A percentile compares a stretch with the other conserved stretches of the same genome.
phyloP scores from a whole-genome alignment of 2,888 invertebrate genomes.

The Cecidostiba fungosa region DNA sequence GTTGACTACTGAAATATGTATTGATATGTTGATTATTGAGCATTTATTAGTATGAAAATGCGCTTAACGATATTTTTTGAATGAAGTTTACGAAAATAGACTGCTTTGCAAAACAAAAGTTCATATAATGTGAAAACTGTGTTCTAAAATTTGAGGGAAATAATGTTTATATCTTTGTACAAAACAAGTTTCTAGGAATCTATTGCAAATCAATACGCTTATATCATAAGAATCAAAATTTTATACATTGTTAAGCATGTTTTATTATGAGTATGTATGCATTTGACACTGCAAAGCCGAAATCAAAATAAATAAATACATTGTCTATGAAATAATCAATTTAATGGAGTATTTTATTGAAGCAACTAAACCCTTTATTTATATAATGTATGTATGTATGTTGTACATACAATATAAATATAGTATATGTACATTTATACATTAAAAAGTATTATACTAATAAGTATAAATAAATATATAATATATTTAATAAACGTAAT shows the following conservation, averaged over 20 bases:
- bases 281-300: not conserved
- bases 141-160: not conserved
- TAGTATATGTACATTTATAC: too few species aligned
- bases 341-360: not conserved
- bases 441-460: too few species aligned
- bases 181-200: not conserved
- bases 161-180: not conserved
- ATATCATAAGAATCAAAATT: slow-evolving; percentile 2
- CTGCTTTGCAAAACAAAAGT: not conserved
- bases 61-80: not conserved
- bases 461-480: too few species aligned
- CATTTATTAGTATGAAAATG: not conserved
- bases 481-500: too few species aligned
- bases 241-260: not conserved
- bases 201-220: not conserved
- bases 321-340: not conserved
- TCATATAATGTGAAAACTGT: not conserved
- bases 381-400: too few species aligned
- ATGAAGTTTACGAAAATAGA: not conserved
- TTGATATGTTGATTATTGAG: not conserved
- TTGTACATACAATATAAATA: too few species aligned
- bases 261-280: not conserved
- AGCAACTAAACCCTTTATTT: too few species aligned
- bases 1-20: not conserved
- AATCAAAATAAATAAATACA: not conserved